These are phyloP conservation scores for Trachymyrmex cornetzi DNA, from an alignment of 1,140 invertebrate genomes.

Conservation along the genomic window DNA sequence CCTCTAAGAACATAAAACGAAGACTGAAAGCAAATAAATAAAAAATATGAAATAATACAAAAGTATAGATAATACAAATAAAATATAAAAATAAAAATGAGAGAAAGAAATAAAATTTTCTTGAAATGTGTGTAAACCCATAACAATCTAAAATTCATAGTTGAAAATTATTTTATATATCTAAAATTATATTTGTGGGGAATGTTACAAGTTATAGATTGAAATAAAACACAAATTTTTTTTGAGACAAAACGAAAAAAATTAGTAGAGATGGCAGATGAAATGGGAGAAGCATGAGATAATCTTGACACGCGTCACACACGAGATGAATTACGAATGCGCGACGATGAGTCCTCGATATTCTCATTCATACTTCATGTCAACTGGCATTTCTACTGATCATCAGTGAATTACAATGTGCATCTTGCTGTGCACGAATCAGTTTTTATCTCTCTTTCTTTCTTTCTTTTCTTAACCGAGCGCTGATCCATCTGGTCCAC, in stretches of 20 bases:
- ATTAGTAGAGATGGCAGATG: slow-evolving; percentile 49
- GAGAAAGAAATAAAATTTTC: background rate
- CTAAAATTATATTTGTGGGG: background rate
- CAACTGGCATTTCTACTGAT: slow-evolving; percentile 76
- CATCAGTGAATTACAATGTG: slow-evolving; percentile 78
- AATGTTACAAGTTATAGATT: slow-evolving; percentile 12
- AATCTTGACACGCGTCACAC: slow-evolving; percentile 70
- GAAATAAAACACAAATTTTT: background rate
- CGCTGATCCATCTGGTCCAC: background rate
- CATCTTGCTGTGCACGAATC: slow-evolving; percentile 63
- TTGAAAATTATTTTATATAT: no score
- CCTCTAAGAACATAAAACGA: no score
- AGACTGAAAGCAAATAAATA: no score
- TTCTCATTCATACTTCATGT: slow-evolving; percentile 79
- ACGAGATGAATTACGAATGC: slow-evolving; percentile 65
- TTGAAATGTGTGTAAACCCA: background rate
- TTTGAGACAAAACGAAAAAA: slow-evolving; percentile 14
- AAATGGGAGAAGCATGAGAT: background rate
- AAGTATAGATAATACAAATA: no score
- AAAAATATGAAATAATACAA: no score
- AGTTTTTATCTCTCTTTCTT: slow-evolving; percentile 4
- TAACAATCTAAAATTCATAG: background rate
- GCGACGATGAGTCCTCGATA: slow-evolving; percentile 60
- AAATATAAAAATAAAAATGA: background rate
- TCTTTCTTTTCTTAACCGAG: background rate